These are phyloP conservation scores for Sinonovacula constricta DNA, from an alignment of 1,140 invertebrate species.

Conservation along the genomic window DNA sequence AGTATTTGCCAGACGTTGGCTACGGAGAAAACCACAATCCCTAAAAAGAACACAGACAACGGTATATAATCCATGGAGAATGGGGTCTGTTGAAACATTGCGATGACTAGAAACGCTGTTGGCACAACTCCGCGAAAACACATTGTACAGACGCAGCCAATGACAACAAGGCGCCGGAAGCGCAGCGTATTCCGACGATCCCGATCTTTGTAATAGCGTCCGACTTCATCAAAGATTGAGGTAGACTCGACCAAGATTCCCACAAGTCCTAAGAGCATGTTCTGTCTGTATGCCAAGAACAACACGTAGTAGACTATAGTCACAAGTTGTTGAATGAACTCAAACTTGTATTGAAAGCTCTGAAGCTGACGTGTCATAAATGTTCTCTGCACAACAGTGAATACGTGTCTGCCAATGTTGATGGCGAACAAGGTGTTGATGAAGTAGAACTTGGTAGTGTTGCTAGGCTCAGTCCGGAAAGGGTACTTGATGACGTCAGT, in stretches of 20 bases:
- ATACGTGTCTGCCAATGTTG: constrained; percentile 57
- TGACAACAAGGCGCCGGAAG: constrained; percentile 46
- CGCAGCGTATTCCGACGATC: constrained; percentile 21
- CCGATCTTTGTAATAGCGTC: constrained; percentile 21
- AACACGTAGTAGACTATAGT: constrained; percentile 54
- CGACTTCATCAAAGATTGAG: constrained; percentile 53
- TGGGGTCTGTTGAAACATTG: constrained; percentile 59
- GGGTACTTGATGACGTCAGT: constrained; percentile 51
- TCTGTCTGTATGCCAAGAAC: constrained; percentile 54
- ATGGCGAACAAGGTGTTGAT: constrained; percentile 47
- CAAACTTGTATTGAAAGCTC: constrained; percentile 33
- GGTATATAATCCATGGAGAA: constrained; percentile 57
- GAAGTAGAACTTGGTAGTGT: background rate
- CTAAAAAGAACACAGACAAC: constrained; percentile 58
- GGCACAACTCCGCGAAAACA: constrained; percentile 55
- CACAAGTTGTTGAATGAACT: constrained; percentile 53
- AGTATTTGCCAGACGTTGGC: constrained; percentile 62
- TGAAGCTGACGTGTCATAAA: constrained; percentile 13
- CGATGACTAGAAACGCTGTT: constrained; percentile 55
- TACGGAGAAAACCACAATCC: constrained; percentile 62
- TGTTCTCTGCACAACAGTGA: constrained; percentile 38
- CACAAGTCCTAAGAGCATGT: constrained; percentile 51
- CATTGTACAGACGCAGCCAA: constrained; percentile 40
- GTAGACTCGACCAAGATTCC: constrained; percentile 56
- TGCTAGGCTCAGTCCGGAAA: constrained; percentile 27